Evolutionary conservation across 2,888 invertebrate species (phyloP), one percentile per base, ranked within the genome.

Genomic region (Agrilus cyanescens): DNA sequence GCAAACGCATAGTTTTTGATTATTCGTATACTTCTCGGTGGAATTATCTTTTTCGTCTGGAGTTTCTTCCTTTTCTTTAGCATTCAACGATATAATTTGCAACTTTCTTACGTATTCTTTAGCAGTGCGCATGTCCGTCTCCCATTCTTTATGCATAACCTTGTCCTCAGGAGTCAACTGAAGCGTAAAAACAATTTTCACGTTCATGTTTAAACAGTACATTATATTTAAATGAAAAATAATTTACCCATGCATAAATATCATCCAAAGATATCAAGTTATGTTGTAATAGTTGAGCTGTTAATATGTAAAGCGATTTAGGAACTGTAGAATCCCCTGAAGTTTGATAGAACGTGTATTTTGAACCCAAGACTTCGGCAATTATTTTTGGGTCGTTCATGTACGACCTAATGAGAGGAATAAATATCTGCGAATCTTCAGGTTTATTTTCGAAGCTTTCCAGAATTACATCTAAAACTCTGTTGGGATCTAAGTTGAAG

Each of bases 401-500:
- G 62, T 95, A 95, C 7, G 84, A 82, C 53, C 82, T 78, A 43
- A 93, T 71, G 40, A 98, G 71, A 1, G 88, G 85, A 60, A 95
- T 83, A 66, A 94, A 96, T 54, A 93, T 72, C 40, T 76, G 74
- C 55, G 82, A 78, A 63, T 84, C 74, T 53, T 85, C 76, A 1
- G 86, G 82, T 42, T 86, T 78, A 51, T 84, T 82, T 64, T 98
- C 97, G 71, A 98, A 96, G 20, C 91, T 88, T 67, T 98, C 97
- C 55, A 99, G 71, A 53, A 99, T 86, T 48, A 97, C 82, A 63
- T 98, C 98, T 50, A 97, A 70, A 12, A 96, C 95, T 59, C 97
- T 75, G 67, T 98, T 98, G 4, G 98, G 98, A 69, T 99, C 98
- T 63, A 99, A 76, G 71, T 97, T 97, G 65, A 98, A 99, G 66